A percentile compares a stretch with the other conserved stretches of the same genome.
These are phyloP conservation scores for Calliopum simillimum DNA, from an alignment of 2,888 invertebrate genomes.

Conservation along the genomic window DNA sequence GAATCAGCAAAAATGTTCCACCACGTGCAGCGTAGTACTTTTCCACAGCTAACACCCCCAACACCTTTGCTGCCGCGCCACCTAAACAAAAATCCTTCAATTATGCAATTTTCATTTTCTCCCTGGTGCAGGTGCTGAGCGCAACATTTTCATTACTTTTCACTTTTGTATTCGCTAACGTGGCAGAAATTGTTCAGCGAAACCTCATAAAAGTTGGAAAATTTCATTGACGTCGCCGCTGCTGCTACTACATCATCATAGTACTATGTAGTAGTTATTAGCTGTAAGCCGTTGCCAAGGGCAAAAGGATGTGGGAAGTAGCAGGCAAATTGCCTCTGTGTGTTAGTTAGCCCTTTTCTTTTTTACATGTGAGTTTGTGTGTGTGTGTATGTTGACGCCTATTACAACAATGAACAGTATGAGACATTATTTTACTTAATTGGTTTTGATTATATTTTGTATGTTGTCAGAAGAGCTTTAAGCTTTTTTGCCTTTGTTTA, in stretches of 20 bases:
- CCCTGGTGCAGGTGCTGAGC: not conserved
- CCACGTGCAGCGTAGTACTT: not conserved
- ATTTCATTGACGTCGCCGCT: conserved; percentile 11
- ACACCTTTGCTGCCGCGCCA: conserved; percentile 1
- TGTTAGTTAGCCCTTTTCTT: not conserved
- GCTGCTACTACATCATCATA: not conserved
- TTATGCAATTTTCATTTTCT: conserved; percentile 31
- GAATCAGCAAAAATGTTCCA: conserved; percentile 22
- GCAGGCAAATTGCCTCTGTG: not conserved
- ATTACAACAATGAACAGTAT: not conserved
- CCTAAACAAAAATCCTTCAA: conserved; percentile 22
- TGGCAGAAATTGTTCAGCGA: conserved; percentile 33
- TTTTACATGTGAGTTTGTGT: not conserved
- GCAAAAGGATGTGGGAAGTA: not conserved
- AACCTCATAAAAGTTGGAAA: conserved; percentile 30
- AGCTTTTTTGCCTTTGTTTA: not conserved
- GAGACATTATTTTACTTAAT: conserved; percentile 28
- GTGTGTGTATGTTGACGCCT: not conserved
- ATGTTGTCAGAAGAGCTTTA: not conserved
- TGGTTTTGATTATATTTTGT: conserved; percentile 26
- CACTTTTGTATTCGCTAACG: conserved; percentile 28
- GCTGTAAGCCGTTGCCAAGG: not conserved
- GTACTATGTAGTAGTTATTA: not conserved
- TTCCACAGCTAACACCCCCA: not conserved
- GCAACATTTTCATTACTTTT: conserved; percentile 28